Percentiles rank a stretch among this genome's conserved stretches.
Evolutionary conservation across 1,140 invertebrate genomes (phyloP).

Genomic region (Drosophila serrata): DNA sequence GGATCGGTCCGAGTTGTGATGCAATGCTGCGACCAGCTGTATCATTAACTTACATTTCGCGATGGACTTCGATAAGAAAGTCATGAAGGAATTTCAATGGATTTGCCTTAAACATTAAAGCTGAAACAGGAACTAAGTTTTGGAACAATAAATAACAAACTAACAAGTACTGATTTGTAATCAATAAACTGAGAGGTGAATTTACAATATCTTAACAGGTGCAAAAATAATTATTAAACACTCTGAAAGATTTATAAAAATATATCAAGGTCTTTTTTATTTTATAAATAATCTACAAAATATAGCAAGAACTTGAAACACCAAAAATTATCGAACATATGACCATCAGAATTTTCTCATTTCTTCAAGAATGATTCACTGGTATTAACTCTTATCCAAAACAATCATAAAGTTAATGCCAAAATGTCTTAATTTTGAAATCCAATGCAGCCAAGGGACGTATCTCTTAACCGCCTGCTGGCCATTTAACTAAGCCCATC

Average conservation of each 20-base stretch:
- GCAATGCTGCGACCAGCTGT: slow-evolving; percentile 24
- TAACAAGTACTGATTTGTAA: not conserved
- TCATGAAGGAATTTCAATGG: not conserved
- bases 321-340: not conserved
- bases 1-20: slow-evolving; percentile 28
- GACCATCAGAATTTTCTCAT: not conserved
- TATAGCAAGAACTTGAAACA: too few relatives aligned
- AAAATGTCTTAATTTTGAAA: slow-evolving; percentile 19
- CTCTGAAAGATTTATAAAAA: not conserved
- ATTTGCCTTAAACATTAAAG: not conserved
- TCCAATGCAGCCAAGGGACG: not conserved
- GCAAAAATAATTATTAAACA: not conserved
- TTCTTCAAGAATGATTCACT: not conserved
- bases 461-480: slow-evolving; percentile 20
- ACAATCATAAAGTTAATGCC: not conserved
- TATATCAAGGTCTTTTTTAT: not conserved
- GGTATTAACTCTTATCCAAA: not conserved
- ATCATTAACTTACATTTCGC: slow-evolving; percentile 51
- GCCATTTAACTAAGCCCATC: slow-evolving; percentile 62
- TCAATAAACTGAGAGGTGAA: not conserved
- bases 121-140: slow-evolving; percentile 10
- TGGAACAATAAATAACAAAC: not conserved
- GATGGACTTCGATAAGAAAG: slow-evolving; percentile 23
- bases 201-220: not conserved
- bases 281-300: rapidly evolving